Percentiles rank a stretch among this genome's conserved stretches.
These are phyloP conservation scores for Odontocolon sp. DNA, from an alignment of 2,888 invertebrate genomes.

Conservation along the genomic window DNA sequence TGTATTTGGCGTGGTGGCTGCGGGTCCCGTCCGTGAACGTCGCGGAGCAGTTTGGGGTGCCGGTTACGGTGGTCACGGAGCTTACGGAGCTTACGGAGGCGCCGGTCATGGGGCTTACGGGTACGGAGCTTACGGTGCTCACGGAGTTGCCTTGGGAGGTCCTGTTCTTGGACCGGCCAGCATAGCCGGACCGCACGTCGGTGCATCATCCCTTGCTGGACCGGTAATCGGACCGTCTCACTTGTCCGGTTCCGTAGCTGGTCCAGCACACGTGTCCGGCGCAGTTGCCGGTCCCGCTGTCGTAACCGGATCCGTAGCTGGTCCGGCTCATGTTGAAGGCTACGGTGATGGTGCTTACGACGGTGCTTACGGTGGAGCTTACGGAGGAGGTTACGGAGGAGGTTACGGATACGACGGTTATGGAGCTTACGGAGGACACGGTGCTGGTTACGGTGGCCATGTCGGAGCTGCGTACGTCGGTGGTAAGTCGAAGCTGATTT, in stretches of 20 bases:
- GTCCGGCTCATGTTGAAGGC: conserved; percentile 76
- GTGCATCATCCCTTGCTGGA: conserved; percentile 71
- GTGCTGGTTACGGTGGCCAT: conserved; percentile 24
- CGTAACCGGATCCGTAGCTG: conserved; percentile 76
- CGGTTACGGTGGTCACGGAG: conserved; percentile 66
- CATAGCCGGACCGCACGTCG: conserved; percentile 75
- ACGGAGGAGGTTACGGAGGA: conserved; percentile 46
- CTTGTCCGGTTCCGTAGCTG: conserved; percentile 75
- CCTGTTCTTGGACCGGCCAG: conserved; percentile 72
- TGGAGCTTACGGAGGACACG: conserved; percentile 37
- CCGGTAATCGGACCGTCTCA: conserved; percentile 76
- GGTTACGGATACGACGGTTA: conserved; percentile 39
- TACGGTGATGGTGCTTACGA: conserved; percentile 64
- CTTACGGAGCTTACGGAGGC: conserved; percentile 58
- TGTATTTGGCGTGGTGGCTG: conserved; percentile 67
- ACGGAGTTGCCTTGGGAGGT: conserved; percentile 75
- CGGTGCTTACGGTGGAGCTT: conserved; percentile 61
- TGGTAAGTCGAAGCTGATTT: conserved; percentile 27
- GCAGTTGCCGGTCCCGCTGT: conserved; percentile 77
- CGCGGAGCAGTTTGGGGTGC: conserved; percentile 69
- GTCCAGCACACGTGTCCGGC: conserved; percentile 77
- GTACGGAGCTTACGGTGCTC: conserved; percentile 64
- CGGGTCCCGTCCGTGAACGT: conserved; percentile 68
- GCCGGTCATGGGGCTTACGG: conserved; percentile 64
- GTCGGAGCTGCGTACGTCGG: conserved; percentile 37